Evolutionary conservation across 2,797 vertebrate genomes (phyloP).

Genomic region (Urophycis tenuis): DNA sequence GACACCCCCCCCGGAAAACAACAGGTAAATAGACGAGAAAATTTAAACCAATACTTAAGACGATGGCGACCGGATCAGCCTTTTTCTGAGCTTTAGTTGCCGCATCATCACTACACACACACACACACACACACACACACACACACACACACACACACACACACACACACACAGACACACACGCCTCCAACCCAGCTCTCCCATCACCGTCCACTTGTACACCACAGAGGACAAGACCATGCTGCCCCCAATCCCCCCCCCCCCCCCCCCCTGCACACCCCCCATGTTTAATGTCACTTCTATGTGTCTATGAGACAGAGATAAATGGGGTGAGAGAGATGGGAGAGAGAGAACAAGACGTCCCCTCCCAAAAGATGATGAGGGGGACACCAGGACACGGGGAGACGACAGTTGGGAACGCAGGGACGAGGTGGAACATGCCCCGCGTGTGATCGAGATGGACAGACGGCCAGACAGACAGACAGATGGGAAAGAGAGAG

Average conservation of each 20-base stretch:
- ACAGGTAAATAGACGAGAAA: neutral
- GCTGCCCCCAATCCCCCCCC: neutral
- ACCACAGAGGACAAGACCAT: neutral
- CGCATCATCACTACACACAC: neutral
- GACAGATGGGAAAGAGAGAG: constrained; percentile 1
- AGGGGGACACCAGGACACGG: too few species aligned
- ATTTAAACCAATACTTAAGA: too few species aligned
- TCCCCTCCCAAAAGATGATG: too few species aligned
- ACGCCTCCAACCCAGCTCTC: neutral
- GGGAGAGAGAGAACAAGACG: neutral
- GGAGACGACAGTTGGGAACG: neutral
- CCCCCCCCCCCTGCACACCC: too few species aligned
- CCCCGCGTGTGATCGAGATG: constrained; percentile 41
- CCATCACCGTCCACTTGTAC: too few species aligned
- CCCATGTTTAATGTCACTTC: neutral
- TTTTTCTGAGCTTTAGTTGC: neutral
- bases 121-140: neutral
- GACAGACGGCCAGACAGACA: neutral
- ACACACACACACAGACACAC: too few species aligned
- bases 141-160: neutral
- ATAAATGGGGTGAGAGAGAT: neutral
- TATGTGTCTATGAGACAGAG: neutral
- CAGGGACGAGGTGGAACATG: constrained; percentile 52
- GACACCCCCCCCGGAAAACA: neutral
- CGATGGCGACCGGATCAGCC: too few species aligned